Evolutionary conservation across 1,140 invertebrate species (phyloP).

Genomic region (Penaeus vannamei): DNA sequence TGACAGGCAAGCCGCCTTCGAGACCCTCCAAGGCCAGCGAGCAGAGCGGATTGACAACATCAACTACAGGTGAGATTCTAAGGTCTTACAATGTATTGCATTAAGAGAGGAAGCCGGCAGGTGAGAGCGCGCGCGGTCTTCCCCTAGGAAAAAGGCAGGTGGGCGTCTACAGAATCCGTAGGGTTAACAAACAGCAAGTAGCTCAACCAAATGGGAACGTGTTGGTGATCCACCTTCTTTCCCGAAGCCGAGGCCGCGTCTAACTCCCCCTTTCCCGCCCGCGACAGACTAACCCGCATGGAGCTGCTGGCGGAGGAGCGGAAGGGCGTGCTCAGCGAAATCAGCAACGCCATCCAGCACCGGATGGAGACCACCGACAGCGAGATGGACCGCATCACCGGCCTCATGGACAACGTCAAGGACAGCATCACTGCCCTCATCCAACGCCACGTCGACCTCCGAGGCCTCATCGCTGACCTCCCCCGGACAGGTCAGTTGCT

Average conservation of each 20-base stretch:
- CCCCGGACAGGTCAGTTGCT: conserved; percentile 22
- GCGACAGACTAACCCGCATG: conserved; percentile 69
- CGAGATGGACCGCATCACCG: conserved; percentile 69
- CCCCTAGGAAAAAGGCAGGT: too few relatives aligned
- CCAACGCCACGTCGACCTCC: conserved; percentile 61
- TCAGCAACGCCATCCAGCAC: conserved; percentile 68
- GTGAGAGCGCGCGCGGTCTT: too few relatives aligned
- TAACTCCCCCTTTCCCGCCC: neutral
- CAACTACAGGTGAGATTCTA: conserved; percentile 72
- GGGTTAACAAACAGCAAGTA: too few relatives aligned
- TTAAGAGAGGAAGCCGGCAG: too few relatives aligned
- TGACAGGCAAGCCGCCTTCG: conserved; percentile 72
- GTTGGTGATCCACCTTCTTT: too few relatives aligned
- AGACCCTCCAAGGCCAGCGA: conserved; percentile 72
- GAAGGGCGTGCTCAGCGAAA: conserved; percentile 65
- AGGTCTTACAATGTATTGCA: conserved; percentile 52
- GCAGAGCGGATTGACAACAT: conserved; percentile 72
- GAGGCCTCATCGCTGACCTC: neutral
- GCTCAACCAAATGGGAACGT: too few relatives aligned
- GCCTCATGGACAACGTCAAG: conserved; percentile 69
- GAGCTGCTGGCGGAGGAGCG: conserved; percentile 71
- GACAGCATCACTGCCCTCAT: conserved; percentile 68
- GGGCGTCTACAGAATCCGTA: too few relatives aligned
- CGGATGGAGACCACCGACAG: conserved; percentile 69
- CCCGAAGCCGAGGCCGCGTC: neutral